phyloP scores from a whole-genome alignment of 2,797 vertebrate species.

The Hemitrygon akajei region DNA sequence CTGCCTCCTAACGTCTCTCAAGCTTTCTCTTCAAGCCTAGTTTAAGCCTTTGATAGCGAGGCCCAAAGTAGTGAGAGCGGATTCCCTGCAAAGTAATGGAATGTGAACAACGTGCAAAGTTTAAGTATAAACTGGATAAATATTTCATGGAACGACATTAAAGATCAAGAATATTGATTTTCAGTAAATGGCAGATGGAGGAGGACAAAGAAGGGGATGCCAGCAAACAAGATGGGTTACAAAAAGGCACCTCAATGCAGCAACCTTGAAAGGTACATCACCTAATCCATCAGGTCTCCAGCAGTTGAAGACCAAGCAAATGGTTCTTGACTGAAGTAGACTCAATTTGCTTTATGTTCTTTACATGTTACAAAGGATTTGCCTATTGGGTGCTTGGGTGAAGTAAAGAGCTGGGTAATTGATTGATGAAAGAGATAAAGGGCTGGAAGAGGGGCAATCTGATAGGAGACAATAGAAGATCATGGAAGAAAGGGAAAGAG shows the following conservation, averaged over 20 bases:
- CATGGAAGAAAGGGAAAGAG: no score
- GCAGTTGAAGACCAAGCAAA: no score
- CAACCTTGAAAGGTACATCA: no score
- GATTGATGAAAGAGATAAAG: no score
- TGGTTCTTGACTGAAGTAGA: background rate
- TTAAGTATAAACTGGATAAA: background rate
- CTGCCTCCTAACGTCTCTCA: no score
- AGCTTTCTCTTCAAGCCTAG: background rate
- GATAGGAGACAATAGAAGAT: no score
- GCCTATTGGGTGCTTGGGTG: background rate
- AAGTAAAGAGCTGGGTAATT: no score
- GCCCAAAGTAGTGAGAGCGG: background rate
- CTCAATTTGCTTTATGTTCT: background rate
- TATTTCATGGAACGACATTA: background rate
- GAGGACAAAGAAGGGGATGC: no score
- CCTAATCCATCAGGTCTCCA: no score
- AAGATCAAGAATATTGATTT: background rate
- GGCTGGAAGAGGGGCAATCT: no score
- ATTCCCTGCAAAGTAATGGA: background rate
- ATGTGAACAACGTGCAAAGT: background rate
- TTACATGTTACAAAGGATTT: background rate
- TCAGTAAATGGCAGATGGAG: background rate
- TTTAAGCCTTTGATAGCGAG: background rate
- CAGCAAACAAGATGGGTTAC: no score
- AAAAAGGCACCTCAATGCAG: no score